A percentile compares a stretch with the other conserved stretches of the same genome.
phyloP scores from a whole-genome alignment of 2,888 invertebrate genomes.

The Phaonia tiefii region DNA sequence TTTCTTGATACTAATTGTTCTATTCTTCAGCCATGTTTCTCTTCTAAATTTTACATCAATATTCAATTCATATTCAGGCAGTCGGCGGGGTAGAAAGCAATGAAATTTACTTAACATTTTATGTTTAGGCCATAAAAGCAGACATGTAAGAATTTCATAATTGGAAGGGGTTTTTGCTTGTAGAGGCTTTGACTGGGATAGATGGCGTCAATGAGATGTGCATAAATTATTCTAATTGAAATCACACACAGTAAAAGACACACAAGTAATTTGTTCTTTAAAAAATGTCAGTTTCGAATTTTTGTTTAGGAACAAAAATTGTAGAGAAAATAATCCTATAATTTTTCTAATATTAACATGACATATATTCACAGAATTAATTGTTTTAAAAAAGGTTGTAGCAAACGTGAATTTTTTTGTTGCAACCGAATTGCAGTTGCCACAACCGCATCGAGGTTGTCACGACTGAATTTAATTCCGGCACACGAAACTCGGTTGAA shows the following conservation, averaged over 20 bases:
- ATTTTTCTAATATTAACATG: no score
- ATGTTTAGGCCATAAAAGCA: conserved; percentile 17
- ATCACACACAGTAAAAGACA: conserved; percentile 28
- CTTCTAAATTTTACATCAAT: conserved; percentile 48
- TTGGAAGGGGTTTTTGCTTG: not conserved
- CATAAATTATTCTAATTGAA: conserved; percentile 44
- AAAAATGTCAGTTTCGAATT: not conserved
- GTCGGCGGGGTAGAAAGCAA: not conserved
- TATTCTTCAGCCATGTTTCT: not conserved
- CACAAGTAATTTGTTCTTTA: not conserved
- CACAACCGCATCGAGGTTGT: no score
- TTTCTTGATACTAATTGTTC: conserved; percentile 6
- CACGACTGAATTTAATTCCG: no score
- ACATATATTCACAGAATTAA: no score
- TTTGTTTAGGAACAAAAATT: no score
- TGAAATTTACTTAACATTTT: conserved; percentile 20
- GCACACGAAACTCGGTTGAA: no score
- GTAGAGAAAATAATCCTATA: no score
- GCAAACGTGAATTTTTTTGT: no score
- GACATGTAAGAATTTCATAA: conserved; percentile 14
- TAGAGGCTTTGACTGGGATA: not conserved
- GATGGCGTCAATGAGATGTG: conserved; percentile 54
- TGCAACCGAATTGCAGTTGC: no score
- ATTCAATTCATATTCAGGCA: conserved; percentile 46
- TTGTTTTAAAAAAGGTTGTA: no score